Percentiles rank a stretch among this genome's conserved stretches.
Conservation (phyloP, 2,797 vertebrate genomes). For the Cetoscarus ocellatus region DNA sequence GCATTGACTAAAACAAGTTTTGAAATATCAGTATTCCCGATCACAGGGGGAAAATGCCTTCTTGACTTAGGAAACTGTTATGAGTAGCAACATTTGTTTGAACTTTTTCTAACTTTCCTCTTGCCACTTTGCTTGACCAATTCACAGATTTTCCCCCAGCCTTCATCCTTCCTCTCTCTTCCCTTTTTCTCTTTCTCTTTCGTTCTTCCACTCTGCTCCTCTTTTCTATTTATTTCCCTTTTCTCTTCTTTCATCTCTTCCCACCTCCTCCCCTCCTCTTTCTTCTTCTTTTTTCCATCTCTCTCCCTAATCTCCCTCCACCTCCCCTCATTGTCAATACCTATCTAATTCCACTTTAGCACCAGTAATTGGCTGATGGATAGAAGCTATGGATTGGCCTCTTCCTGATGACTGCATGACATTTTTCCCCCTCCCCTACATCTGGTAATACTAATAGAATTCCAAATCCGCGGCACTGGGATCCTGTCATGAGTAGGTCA, state of each 20-base stretch:
- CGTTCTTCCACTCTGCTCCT: neutral
- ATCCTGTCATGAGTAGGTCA: conserved; percentile 99
- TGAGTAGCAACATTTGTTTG: neutral
- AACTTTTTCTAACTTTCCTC: neutral
- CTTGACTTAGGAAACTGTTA: too few relatives aligned
- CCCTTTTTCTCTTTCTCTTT: conserved; percentile 8
- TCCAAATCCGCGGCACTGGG: conserved; percentile 96
- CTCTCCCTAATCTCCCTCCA: conserved; percentile 79
- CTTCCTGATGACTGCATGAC: conserved; percentile 99
- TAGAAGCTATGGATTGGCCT: conserved; percentile 99
- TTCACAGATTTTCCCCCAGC: neutral
- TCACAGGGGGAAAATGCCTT: too few relatives aligned
- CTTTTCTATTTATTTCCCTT: neutral
- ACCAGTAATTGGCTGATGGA: conserved; percentile 99
- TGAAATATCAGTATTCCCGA: too few relatives aligned
- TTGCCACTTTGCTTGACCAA: neutral
- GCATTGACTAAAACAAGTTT: too few relatives aligned
- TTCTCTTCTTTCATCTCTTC: conserved; percentile 23
- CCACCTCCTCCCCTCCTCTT: conserved; percentile 19
- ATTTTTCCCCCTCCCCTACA: conserved; percentile 87
- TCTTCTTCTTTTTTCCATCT: conserved; percentile 61
- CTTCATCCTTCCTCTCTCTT: neutral
- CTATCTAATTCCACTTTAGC: conserved; percentile 99
- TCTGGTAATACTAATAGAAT: conserved; percentile 99
- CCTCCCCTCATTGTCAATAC: conserved; percentile 98